These are phyloP conservation scores for Anser brachyrhynchus DNA, from an alignment of 2,113 vertebrate genomes.

Conservation along the genomic window DNA sequence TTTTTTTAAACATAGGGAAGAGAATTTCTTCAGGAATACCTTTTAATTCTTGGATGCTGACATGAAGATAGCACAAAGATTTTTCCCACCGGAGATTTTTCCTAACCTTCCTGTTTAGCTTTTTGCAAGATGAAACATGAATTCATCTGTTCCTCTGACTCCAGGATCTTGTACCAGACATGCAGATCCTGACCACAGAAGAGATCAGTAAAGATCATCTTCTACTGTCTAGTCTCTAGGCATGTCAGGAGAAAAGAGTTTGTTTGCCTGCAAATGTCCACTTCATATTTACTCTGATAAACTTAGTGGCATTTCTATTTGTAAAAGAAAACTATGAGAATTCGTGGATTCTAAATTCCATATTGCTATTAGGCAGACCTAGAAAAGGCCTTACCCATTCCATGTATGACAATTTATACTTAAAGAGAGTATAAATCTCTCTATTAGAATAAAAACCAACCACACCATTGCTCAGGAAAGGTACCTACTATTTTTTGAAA, in stretches of 20 bases:
- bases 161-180: neutral
- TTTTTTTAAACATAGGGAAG: neutral
- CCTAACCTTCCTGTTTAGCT: neutral
- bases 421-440: neutral
- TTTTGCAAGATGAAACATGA: neutral
- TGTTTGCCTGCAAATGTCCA: neutral
- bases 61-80: neutral
- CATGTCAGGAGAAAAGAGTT: neutral
- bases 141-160: neutral
- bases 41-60: neutral
- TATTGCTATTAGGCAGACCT: neutral
- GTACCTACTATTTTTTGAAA: neutral
- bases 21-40: neutral
- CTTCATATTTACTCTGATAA: neutral
- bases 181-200: neutral
- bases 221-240: neutral
- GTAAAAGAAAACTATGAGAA: neutral
- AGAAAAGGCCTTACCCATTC: neutral
- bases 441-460: neutral
- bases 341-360: neutral
- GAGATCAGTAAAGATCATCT: neutral
- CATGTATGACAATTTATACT: neutral
- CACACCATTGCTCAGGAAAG: neutral
- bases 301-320: neutral
- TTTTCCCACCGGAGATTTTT: neutral